These are phyloP conservation scores for Anthophora plumipes DNA, from an alignment of 2,888 invertebrate species.

Conservation along the genomic window DNA sequence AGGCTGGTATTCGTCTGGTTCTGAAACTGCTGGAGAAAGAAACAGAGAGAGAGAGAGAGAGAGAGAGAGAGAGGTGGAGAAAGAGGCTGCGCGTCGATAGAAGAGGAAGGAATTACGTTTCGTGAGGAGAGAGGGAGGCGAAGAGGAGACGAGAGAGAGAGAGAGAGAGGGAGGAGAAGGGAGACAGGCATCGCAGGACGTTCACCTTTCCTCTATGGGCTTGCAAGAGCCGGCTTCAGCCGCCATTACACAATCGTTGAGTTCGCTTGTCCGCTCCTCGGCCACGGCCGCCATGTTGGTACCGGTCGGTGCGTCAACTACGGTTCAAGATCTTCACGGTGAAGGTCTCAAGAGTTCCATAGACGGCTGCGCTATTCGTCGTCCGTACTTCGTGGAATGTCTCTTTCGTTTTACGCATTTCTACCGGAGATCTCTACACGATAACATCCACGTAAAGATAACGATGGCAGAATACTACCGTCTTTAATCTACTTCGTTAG, in stretches of 20 bases:
- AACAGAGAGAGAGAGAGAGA: conserved; percentile 33
- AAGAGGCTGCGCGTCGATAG: conserved; percentile 34
- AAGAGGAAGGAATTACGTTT: conserved; percentile 46
- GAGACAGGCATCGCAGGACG: conserved; percentile 72
- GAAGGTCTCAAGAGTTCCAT: conserved; percentile 68
- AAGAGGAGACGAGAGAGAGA: conserved; percentile 27
- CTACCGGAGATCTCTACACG: conserved; percentile 22
- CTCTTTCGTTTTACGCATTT: conserved; percentile 61
- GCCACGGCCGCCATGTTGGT: conserved; percentile 80
- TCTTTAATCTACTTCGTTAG: not conserved
- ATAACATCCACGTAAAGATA: conserved; percentile 35
- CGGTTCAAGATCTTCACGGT: conserved; percentile 76
- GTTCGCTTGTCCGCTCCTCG: conserved; percentile 69
- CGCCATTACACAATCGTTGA: conserved; percentile 83
- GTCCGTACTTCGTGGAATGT: conserved; percentile 50
- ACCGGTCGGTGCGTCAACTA: conserved; percentile 72
- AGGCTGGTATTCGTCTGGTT: conserved; percentile 60
- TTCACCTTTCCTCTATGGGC: conserved; percentile 78
- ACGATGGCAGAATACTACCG: not conserved
- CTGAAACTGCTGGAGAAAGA: not conserved
- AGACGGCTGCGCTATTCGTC: conserved; percentile 39
- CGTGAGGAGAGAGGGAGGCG: conserved; percentile 4
- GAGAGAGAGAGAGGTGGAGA: conserved; percentile 48
- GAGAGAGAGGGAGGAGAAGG: conserved; percentile 32
- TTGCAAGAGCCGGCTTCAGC: conserved; percentile 70